Conservation (phyloP, 2,797 vertebrate genomes). For the Poeciliopsis paucimaculata region DNA sequence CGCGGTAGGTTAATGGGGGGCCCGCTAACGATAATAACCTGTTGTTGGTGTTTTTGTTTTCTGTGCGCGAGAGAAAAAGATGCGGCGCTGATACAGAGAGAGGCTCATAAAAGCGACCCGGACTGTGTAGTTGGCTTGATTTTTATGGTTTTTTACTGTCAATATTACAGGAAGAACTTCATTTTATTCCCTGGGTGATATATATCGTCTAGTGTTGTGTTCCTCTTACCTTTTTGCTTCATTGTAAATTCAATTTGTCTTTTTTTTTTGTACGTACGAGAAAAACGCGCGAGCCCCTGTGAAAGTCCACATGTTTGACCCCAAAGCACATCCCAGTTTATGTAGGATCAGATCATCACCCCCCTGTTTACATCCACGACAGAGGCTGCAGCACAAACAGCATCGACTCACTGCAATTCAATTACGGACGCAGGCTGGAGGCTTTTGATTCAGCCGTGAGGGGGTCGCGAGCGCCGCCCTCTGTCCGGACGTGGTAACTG, state of each 20-base stretch:
- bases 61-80: not conserved
- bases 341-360: not conserved
- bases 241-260: not conserved
- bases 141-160: not conserved
- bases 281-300: conserved; percentile 15
- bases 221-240: not conserved
- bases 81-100: not conserved
- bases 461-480: conserved; percentile 57
- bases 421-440: conserved; percentile 45
- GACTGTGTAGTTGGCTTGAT: not conserved
- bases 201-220: not conserved
- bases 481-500: conserved; percentile 36
- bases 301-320: not conserved
- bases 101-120: not conserved
- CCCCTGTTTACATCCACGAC: conserved; percentile 22
- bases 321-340: not conserved
- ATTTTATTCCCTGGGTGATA: not conserved
- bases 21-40: conserved; percentile 62
- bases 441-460: conserved; percentile 29
- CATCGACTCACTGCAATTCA: conserved; percentile 41
- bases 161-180: conserved; percentile 1
- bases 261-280: not conserved
- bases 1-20: conserved; percentile 42
- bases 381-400: conserved; percentile 32
- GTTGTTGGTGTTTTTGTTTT: conserved; percentile 64